These are phyloP conservation scores for Pyxicephalus adspersus DNA, from an alignment of 2,113 vertebrate species.

Conservation along the genomic window DNA sequence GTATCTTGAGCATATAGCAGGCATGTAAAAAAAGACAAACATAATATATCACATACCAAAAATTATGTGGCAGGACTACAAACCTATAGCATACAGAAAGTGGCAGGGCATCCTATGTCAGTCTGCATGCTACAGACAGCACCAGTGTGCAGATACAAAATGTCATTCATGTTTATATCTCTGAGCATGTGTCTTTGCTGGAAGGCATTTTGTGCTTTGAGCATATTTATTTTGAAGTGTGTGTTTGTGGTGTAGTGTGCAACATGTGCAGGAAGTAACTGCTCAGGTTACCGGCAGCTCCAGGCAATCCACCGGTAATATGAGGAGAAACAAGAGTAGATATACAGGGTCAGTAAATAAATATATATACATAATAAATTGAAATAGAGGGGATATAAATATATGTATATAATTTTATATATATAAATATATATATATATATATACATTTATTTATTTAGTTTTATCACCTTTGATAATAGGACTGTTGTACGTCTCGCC, in stretches of 20 bases:
- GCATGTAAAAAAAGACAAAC: too few species aligned
- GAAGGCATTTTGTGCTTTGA: constrained; percentile 38
- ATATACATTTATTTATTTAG: neutral
- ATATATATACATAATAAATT: constrained; percentile 20
- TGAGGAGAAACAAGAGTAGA: constrained; percentile 51
- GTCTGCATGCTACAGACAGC: neutral
- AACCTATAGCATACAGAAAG: too few species aligned
- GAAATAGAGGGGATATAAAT: neutral
- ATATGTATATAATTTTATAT: neutral
- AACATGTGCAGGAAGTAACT: constrained; percentile 50
- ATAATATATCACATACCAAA: too few species aligned
- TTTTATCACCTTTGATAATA: neutral
- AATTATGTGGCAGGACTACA: too few species aligned
- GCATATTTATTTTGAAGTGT: constrained; percentile 42
- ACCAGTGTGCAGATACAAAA: neutral
- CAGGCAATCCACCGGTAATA: constrained; percentile 73
- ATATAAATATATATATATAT: constrained; percentile 1
- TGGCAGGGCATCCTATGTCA: neutral
- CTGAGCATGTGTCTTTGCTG: constrained; percentile 19
- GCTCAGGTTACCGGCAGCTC: constrained; percentile 57
- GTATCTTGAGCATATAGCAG: neutral
- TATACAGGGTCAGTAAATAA: constrained; percentile 37
- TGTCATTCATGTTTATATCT: constrained; percentile 12
- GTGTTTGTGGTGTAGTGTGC: constrained; percentile 31
- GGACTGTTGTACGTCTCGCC: too few species aligned